Conservation (phyloP, 2,797 vertebrate genomes). For the Enteromius afrohamiltoni region DNA sequence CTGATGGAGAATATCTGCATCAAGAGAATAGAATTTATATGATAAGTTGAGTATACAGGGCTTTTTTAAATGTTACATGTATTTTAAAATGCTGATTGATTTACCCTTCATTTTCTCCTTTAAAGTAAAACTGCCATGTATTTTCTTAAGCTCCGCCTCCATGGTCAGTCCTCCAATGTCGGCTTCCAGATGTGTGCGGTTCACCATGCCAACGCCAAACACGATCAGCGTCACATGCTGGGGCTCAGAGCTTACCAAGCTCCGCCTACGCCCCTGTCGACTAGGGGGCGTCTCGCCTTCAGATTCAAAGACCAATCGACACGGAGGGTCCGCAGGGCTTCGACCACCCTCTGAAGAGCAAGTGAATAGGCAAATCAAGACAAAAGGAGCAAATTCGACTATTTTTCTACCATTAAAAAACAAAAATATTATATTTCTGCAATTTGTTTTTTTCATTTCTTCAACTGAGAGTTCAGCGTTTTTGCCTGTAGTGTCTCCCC, state of each 20-base stretch:
- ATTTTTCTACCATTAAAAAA: background rate
- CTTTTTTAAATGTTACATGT: background rate
- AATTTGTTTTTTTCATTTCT: background rate
- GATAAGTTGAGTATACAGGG: background rate
- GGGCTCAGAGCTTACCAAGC: constrained; percentile 88
- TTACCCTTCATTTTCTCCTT: constrained; percentile 99
- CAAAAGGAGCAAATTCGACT: background rate
- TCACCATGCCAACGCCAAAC: constrained; percentile 98
- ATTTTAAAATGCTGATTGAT: background rate
- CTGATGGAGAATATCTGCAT: constrained; percentile 94
- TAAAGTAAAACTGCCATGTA: constrained; percentile 96
- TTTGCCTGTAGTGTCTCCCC: too few species aligned
- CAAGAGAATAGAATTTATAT: background rate
- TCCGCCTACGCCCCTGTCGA: constrained; percentile 83
- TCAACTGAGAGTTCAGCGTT: background rate
- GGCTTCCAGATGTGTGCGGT: constrained; percentile 95
- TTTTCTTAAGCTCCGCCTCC: constrained; percentile 97
- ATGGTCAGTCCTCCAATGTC: constrained; percentile 98
- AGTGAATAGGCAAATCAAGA: background rate
- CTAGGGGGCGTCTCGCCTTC: constrained; percentile 83
- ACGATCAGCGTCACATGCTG: constrained; percentile 96
- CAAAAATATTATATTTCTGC: background rate
- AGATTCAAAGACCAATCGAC: constrained; percentile 91
- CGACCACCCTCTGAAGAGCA: constrained; percentile 77
- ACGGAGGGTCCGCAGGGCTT: constrained; percentile 85